A percentile compares a stretch with the other conserved stretches of the same genome.
These are phyloP conservation scores for Clivina fossor DNA, from an alignment of 2,888 invertebrate species.

Conservation along the genomic window DNA sequence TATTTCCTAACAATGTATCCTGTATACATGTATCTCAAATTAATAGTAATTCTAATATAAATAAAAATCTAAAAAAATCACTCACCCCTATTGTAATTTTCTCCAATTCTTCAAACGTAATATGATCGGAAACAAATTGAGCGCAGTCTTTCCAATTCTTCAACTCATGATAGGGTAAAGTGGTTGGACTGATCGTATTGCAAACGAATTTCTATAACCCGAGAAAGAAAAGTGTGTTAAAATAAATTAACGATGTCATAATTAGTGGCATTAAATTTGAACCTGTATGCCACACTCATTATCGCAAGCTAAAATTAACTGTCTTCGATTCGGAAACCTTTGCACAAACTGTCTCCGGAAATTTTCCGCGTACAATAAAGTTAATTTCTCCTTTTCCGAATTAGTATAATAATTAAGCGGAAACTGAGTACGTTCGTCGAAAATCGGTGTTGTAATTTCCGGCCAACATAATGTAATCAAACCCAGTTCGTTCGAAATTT, in stretches of 20 bases:
- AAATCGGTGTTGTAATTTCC: constrained; percentile 57
- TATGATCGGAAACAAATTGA: constrained; percentile 74
- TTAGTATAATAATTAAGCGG: constrained; percentile 68
- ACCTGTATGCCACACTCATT: constrained; percentile 81
- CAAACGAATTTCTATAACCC: constrained; percentile 82
- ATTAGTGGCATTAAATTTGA: not conserved
- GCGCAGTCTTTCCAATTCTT: constrained; percentile 72
- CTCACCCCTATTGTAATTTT: constrained; percentile 70
- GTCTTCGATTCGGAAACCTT: constrained; percentile 62
- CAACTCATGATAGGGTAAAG: constrained; percentile 69
- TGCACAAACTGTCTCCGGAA: constrained; percentile 70
- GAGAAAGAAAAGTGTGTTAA: constrained; percentile 25
- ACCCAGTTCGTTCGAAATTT: constrained; percentile 63
- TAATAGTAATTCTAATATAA: too few relatives aligned
- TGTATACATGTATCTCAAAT: too few relatives aligned
- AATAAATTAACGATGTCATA: not conserved
- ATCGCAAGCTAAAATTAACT: constrained; percentile 68
- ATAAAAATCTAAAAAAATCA: too few relatives aligned
- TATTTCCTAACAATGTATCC: too few relatives aligned
- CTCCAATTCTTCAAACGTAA: constrained; percentile 71
- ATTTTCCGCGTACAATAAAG: constrained; percentile 75
- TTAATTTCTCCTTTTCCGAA: constrained; percentile 68
- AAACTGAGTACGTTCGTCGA: constrained; percentile 62
- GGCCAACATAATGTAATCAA: constrained; percentile 68
- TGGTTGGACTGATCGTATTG: constrained; percentile 77